Percentiles rank a stretch among this genome's conserved stretches.
Evolutionary conservation across 1,140 invertebrate genomes (phyloP).

Genomic region (Drosophila repletoides): DNA sequence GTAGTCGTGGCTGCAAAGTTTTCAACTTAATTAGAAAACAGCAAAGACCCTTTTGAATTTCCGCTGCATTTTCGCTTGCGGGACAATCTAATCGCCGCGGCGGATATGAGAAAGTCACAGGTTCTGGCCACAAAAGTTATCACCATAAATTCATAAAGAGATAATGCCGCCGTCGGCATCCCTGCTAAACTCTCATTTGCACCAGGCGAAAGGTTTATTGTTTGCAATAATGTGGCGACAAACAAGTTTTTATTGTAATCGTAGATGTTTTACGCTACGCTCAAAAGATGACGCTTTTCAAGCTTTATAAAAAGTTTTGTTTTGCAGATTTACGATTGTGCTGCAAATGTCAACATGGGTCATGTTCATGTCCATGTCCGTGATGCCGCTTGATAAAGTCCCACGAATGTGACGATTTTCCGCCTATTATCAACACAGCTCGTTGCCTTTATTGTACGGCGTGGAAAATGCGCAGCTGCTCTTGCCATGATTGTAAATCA

Average conservation of each 20-base stretch:
- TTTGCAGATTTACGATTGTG: conserved; percentile 64
- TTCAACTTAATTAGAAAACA: conserved; percentile 61
- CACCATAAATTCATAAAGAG: conserved; percentile 76
- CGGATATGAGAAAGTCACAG: conserved; percentile 69
- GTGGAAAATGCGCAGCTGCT: conserved; percentile 71
- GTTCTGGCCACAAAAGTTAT: conserved; percentile 40
- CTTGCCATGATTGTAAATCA: conserved; percentile 65
- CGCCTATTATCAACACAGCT: conserved; percentile 68
- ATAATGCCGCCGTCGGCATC: conserved; percentile 50
- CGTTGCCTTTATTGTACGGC: conserved; percentile 62
- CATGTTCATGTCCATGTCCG: neutral
- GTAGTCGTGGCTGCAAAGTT: conserved; percentile 34
- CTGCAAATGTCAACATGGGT: neutral
- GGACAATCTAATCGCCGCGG: conserved; percentile 65
- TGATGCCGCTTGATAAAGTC: conserved; percentile 60
- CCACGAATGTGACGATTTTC: conserved; percentile 75
- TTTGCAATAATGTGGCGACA: conserved; percentile 38
- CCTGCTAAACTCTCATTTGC: conserved; percentile 63
- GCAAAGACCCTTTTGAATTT: conserved; percentile 60
- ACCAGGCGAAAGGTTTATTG: conserved; percentile 32
- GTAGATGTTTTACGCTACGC: too few relatives aligned
- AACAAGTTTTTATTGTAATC: conserved; percentile 61
- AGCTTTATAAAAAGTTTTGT: conserved; percentile 39
- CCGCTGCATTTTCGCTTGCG: conserved; percentile 60
- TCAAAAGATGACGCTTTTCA: conserved; percentile 47